A percentile compares a stretch with the other conserved stretches of the same genome.
These are phyloP conservation scores for Myotis daubentonii DNA, from an alignment of 2,797 vertebrate genomes.

Conservation along the genomic window DNA sequence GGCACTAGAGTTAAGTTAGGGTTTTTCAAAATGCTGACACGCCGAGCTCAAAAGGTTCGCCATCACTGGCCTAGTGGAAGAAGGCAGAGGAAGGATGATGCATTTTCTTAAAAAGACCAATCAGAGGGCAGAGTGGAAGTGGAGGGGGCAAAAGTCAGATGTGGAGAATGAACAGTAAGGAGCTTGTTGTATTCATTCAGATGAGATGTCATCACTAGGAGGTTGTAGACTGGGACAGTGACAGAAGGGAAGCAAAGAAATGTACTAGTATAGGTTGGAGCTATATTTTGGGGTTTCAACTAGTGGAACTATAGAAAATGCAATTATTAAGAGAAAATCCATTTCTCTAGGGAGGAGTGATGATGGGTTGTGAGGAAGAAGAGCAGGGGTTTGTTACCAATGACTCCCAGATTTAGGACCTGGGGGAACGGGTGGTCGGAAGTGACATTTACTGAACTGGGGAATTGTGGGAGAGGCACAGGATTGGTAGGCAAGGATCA, in stretches of 20 bases:
- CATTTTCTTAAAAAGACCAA: not conserved
- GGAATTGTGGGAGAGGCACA: not conserved
- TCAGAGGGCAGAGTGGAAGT: not conserved
- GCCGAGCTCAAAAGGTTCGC: no score
- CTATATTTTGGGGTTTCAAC: not conserved
- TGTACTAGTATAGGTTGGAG: not conserved
- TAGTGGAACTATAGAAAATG: not conserved
- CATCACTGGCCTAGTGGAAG: not conserved
- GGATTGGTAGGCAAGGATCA: not conserved
- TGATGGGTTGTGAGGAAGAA: not conserved
- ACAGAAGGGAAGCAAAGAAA: not conserved
- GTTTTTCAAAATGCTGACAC: no score
- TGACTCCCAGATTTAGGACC: not conserved
- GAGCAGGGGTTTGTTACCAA: not conserved
- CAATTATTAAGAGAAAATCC: not conserved
- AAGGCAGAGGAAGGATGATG: not conserved
- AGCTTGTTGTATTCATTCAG: not conserved
- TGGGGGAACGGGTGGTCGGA: not conserved
- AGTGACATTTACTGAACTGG: not conserved
- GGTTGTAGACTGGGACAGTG: not conserved
- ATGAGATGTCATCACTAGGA: accelerated
- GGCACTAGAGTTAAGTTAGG: no score
- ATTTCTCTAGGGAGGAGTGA: not conserved
- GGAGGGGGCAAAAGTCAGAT: no score
- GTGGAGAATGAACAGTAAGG: not conserved